Evolutionary conservation across 2,888 invertebrate species (phyloP), one percentile per base, ranked within the genome.

Genomic region (Drosophila demipolita): DNA sequence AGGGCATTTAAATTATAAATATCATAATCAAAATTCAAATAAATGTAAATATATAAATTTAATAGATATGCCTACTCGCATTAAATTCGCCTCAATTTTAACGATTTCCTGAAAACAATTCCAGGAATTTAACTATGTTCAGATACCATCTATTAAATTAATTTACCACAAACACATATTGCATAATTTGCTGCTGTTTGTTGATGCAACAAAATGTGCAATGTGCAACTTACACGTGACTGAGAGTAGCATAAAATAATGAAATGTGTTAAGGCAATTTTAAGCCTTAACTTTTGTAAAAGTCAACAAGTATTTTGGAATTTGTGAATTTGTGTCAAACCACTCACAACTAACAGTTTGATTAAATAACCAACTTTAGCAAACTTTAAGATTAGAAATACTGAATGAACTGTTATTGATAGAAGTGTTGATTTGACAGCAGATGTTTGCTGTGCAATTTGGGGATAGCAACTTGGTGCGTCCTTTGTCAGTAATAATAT

Each of bases 161-260:
- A 57, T 40, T 57, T 32, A 3, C 38, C 38, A 45, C 11, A 50
- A 15, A n/a, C 15, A 20, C 1, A 20, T 6, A 26, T 8, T 70
- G 55, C 78, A 69, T 59, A 74, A 75, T 64, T 52, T 62, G 61
- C 36, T 71, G 65, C 23, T 26, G 36, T 53, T 60, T 79, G 53
- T 48, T 57, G 55, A n/a, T 50, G 29, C 60, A 64, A 35, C 58
- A 54, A 54, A n/a, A 5, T 8, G 15, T 55, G 38, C n/a, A 20
- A 55, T 67, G 53, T 65, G 58, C 58, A 55, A 35, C 64, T 7
- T 26, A 53, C 77, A 80, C 64, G 54, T 71, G 66, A 62, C 66
- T 55, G 60, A 48, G 50, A 42, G 40, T 20, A 42, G 61, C 42
- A 54, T 49, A 49, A 62, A 62, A 66, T 67, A 71, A 62, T 67